Conservation (phyloP, 2,888 invertebrate genomes). For the Chorisops tibialis region DNA sequence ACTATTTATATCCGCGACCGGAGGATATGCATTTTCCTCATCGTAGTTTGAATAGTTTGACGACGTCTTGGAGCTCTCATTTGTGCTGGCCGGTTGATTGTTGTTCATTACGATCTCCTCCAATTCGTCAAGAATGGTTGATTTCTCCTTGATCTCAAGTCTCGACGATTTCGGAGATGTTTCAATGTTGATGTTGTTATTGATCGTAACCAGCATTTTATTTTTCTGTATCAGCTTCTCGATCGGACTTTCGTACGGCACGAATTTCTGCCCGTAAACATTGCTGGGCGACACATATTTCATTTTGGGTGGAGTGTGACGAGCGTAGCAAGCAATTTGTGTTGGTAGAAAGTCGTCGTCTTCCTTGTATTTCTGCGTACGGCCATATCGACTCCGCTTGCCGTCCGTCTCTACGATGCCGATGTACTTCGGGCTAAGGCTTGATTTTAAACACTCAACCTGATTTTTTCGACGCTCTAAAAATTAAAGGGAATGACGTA, state of each 20-base stretch:
- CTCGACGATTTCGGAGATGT: background rate
- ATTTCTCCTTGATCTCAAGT: too few relatives aligned
- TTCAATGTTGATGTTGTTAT: background rate
- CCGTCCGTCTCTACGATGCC: constrained; percentile 40
- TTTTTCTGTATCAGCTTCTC: constrained; percentile 47
- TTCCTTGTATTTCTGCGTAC: constrained; percentile 36
- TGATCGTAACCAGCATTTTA: constrained; percentile 35
- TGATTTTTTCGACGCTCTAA: constrained; percentile 15
- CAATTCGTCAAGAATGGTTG: too few relatives aligned
- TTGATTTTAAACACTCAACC: constrained; percentile 37
- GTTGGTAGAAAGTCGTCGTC: constrained; percentile 33
- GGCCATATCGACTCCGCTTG: constrained; percentile 34
- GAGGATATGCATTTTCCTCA: background rate
- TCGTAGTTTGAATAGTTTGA: background rate
- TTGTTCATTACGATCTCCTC: background rate
- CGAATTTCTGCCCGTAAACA: constrained; percentile 29
- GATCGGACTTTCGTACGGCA: constrained; percentile 45
- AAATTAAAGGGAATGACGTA: background rate
- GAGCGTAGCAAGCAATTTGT: constrained; percentile 34
- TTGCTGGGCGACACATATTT: constrained; percentile 27
- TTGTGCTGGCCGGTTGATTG: background rate
- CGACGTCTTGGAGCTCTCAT: background rate
- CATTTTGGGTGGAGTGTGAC: constrained; percentile 32
- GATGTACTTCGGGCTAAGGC: constrained; percentile 48
- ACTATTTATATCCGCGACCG: background rate